phyloP scores from a whole-genome alignment of 2,113 vertebrate genomes.

The Fregata magnificens region DNA sequence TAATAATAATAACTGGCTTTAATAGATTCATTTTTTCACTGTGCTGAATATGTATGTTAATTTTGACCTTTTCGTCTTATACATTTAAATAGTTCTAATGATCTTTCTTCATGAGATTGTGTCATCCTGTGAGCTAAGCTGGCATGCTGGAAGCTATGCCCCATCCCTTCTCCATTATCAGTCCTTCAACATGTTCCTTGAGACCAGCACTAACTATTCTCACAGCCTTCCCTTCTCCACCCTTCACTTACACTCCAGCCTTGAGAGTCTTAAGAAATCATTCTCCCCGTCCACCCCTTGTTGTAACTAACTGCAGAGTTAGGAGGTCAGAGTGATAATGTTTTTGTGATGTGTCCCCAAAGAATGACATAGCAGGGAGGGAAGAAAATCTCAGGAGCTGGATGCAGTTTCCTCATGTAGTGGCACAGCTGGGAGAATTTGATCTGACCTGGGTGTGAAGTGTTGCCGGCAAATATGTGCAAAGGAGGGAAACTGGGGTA shows the following conservation, averaged over 20 bases:
- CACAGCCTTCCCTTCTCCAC: neutral
- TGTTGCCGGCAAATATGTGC: neutral
- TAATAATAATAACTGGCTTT: slow-evolving; percentile 35
- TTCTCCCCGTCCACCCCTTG: neutral
- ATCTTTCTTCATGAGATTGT: neutral
- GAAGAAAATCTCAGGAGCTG: neutral
- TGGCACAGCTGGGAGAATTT: neutral
- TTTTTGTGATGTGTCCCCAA: neutral
- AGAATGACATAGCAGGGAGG: neutral
- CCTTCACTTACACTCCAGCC: neutral
- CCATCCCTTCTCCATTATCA: neutral
- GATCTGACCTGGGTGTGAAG: neutral
- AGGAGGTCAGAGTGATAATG: neutral
- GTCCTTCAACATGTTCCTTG: neutral
- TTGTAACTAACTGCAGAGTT: neutral
- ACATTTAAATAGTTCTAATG: neutral
- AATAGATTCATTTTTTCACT: neutral
- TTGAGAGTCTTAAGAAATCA: neutral
- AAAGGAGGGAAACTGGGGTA: neutral
- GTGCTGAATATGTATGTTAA: neutral
- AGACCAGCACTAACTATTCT: neutral
- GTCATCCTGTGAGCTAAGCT: neutral
- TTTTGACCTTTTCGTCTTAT: neutral
- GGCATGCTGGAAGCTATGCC: neutral
- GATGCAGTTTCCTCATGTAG: neutral